Evolutionary conservation across 23 tunicate species (phyloP).

Genomic region (Botrylloides violaceus): DNA sequence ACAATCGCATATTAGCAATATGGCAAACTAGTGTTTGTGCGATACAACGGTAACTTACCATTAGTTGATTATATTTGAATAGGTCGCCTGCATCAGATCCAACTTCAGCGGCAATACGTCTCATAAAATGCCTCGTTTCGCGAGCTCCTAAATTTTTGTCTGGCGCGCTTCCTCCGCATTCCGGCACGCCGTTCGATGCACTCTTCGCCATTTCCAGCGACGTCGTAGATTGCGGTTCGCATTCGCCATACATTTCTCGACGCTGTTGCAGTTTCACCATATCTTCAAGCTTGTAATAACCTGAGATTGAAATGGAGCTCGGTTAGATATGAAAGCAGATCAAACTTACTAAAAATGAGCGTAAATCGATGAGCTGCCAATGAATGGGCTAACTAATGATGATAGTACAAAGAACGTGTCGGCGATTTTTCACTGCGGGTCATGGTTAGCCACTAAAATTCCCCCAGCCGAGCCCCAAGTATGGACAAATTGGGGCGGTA

Average conservation of each 20-base stretch:
- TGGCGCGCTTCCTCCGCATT: neutral
- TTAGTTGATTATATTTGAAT: slow-evolving; percentile 88
- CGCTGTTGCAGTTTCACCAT: slow-evolving; percentile 62
- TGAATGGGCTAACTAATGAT: no score
- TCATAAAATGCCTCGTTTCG: slow-evolving; percentile 85
- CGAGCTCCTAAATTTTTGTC: slow-evolving; percentile 34
- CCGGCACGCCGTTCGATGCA: neutral
- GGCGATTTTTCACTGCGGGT: no score
- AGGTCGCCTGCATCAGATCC: slow-evolving; percentile 81
- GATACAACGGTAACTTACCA: slow-evolving; percentile 50
- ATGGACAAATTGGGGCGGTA: no score
- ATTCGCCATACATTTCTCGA: slow-evolving; percentile 70
- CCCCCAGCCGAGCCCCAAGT: no score
- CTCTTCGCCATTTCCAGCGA: neutral
- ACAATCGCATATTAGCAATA: no score
- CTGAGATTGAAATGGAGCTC: slow-evolving; percentile 16
- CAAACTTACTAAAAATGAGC: no score
- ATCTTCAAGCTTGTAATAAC: slow-evolving; percentile 77
- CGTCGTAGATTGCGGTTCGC: slow-evolving; percentile 21
- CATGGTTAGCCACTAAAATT: no score
- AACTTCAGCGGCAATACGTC: slow-evolving; percentile 86
- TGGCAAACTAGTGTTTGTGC: no score
- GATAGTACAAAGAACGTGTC: no score
- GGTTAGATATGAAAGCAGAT: neutral
- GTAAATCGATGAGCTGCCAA: no score